Evolutionary conservation across 2,797 vertebrate genomes (phyloP).

Genomic region (Siniperca scherzeri): DNA sequence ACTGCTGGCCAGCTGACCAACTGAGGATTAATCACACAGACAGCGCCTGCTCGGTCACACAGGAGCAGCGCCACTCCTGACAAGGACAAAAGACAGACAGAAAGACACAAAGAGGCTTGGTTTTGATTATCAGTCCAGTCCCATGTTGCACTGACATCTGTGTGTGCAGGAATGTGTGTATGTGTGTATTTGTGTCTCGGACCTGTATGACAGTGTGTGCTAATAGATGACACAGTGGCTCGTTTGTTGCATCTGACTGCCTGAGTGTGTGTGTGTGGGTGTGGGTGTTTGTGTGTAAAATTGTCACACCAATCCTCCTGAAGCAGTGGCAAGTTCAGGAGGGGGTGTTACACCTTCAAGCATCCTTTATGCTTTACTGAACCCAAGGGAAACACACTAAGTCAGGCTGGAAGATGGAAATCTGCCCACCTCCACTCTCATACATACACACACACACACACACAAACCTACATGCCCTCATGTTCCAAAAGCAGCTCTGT

Average conservation of each 20-base stretch:
- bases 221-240: constrained; percentile 32
- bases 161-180: constrained; percentile 17
- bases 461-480: neutral
- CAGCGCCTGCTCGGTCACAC: constrained; percentile 38
- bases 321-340: constrained; percentile 61
- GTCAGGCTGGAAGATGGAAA: constrained; percentile 69
- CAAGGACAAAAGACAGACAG: constrained; percentile 56
- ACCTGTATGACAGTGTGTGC: constrained; percentile 20
- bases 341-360: constrained; percentile 62
- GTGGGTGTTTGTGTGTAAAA: constrained; percentile 38
- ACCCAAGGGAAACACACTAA: constrained; percentile 59
- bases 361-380: constrained; percentile 73
- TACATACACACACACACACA: neutral
- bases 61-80: constrained; percentile 32
- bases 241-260: constrained; percentile 39
- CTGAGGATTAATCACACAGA: constrained; percentile 63
- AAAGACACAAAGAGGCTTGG: constrained; percentile 43
- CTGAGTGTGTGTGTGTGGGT: constrained; percentile 17
- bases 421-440: constrained; percentile 41
- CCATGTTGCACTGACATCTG: constrained; percentile 33
- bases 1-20: constrained; percentile 62
- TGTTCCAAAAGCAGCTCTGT: constrained; percentile 20
- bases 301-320: constrained; percentile 68
- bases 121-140: constrained; percentile 49
- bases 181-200: constrained; percentile 14